Base-by-base conservation (phyloP, 2,888 invertebrate genomes). In the Xanthorhoe designata region DNA sequence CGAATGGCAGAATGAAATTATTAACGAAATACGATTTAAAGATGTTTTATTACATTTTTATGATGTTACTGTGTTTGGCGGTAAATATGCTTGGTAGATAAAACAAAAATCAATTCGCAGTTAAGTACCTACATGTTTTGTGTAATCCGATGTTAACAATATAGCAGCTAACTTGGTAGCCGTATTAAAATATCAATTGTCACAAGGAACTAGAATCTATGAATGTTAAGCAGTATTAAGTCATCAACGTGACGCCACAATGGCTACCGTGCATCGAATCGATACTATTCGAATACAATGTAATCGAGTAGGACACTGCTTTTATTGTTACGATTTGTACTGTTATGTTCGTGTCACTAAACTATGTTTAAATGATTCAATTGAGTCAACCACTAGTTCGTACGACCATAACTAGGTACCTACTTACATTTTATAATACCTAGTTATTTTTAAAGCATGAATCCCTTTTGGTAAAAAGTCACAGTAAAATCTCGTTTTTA, bases 231-330 rank as follows among this genome's bases (percentile, higher is more conserved):
- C 56, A 64, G 56, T 32, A 68, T 68, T 49, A 58, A 64, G 68
- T 52, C 64, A 61, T 64, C 61, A 15, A 32, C 13, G 47, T 64
- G 71, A 69, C 68, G 32, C 32, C 63, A 69, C 71, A 66, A 71
- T 71, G 69, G 71, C 74, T 72, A 68, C 73, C 64, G 71, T 69
- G 64, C 57, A 53, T 68, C 64, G 64, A 70, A 69, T 71, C 61
- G 60, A 68, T 68, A 42, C 61, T 58, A 67, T 66, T 72, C 68
- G 68, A 72, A 70, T 72, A 74, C 74, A 74, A 74, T 64, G 49
- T 52, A 51, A 60, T 60, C 54, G 57, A 60, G 24, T 58, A 53
- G 9, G 50, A 52, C 57, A 64, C 54, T 54, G 60, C 63, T 60
- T 47, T 59, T 61, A 53, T 60, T 57, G 57, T 55, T 49, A 61